These are phyloP conservation scores for Rhagium mordax DNA, from an alignment of 2,888 invertebrate genomes.

Conservation along the genomic window DNA sequence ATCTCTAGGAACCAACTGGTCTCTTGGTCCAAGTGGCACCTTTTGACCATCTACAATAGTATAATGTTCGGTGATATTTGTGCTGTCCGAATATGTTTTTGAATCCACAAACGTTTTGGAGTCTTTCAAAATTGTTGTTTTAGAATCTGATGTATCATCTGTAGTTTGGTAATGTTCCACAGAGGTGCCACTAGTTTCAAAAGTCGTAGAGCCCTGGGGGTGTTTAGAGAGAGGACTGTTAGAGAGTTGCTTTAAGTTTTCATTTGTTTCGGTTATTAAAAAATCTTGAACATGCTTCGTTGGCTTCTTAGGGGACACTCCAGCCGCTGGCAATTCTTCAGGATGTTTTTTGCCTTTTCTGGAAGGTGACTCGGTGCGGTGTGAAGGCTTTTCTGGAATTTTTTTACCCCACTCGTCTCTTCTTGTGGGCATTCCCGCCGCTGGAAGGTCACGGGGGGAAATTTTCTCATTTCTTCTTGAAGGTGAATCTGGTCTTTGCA, in stretches of 20 bases:
- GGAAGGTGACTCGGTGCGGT: neutral
- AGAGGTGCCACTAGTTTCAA: constrained; percentile 19
- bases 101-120: constrained; percentile 45
- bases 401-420: constrained; percentile 21
- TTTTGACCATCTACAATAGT: constrained; percentile 24
- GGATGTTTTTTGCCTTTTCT: constrained; percentile 22
- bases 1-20: neutral
- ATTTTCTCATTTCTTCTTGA: neutral
- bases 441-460: neutral
- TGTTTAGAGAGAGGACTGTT: constrained; percentile 7
- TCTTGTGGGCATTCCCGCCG: constrained; percentile 5
- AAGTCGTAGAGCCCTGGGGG: neutral
- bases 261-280: constrained; percentile 55
- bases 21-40: constrained; percentile 10
- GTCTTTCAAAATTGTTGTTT: constrained; percentile 33
- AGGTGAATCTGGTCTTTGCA: neutral
- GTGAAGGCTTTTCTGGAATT: neutral
- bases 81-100: constrained; percentile 32
- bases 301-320: constrained; percentile 30
- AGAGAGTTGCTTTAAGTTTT: constrained; percentile 56
- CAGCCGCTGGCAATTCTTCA: constrained; percentile 40
- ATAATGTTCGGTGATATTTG: constrained; percentile 20
- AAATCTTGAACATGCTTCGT: constrained; percentile 49
- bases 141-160: constrained; percentile 19
- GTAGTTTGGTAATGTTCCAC: constrained; percentile 25